phyloP scores from a whole-genome alignment of 2,113 vertebrate species.

The Candoia aspera region DNA sequence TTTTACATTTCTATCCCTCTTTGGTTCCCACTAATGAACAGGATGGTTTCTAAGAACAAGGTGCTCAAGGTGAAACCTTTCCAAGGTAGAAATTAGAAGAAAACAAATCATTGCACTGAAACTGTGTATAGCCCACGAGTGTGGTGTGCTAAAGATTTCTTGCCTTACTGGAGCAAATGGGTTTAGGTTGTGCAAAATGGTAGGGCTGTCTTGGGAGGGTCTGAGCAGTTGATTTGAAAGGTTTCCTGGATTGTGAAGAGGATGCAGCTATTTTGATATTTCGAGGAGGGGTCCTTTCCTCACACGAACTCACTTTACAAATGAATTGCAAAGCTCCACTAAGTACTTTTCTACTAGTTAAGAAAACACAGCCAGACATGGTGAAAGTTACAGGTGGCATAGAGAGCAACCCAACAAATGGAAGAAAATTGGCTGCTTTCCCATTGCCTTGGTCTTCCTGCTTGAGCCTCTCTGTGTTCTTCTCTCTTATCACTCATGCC shows the following conservation, averaged over 20 bases:
- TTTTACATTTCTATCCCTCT: background rate
- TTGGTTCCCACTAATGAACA: background rate
- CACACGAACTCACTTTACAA: too few relatives aligned
- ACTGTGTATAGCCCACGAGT: background rate
- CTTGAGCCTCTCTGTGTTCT: accelerated
- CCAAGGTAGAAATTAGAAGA: background rate
- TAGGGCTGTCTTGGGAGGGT: too few relatives aligned
- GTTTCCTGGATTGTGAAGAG: too few relatives aligned
- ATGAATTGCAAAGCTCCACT: too few relatives aligned
- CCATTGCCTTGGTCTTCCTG: too few relatives aligned
- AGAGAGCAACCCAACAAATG: too few relatives aligned
- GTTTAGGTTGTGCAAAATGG: background rate
- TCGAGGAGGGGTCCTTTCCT: too few relatives aligned
- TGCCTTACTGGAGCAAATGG: background rate
- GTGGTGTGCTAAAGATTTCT: background rate
- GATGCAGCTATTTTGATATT: too few relatives aligned
- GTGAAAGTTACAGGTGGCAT: background rate
- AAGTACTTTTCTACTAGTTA: background rate
- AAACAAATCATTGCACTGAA: background rate
- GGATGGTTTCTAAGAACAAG: background rate
- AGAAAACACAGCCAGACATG: background rate
- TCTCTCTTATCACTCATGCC: background rate
- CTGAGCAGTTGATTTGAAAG: too few relatives aligned
- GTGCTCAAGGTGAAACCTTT: background rate
- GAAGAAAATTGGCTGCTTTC: background rate